These are phyloP conservation scores for Dicrurus megarhynchus DNA, from an alignment of 2,113 vertebrate genomes.

Conservation along the genomic window DNA sequence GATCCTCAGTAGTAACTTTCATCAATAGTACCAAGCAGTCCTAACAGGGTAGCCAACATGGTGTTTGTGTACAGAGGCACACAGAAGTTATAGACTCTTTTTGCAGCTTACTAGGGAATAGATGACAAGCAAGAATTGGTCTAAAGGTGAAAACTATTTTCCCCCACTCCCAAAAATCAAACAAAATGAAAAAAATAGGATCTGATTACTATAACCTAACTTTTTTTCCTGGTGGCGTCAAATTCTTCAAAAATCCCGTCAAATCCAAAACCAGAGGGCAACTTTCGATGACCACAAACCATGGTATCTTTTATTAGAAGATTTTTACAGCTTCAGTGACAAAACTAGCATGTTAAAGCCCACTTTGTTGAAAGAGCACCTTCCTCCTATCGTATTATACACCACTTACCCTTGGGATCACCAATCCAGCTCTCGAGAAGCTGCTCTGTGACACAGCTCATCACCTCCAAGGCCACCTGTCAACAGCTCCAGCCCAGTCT, in stretches of 20 bases:
- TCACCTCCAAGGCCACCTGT: not conserved
- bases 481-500: not conserved
- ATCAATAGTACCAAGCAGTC: not conserved
- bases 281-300: not conserved
- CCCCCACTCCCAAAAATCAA: not conserved
- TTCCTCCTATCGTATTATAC: not conserved
- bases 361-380: not conserved
- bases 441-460: not conserved
- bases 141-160: not conserved
- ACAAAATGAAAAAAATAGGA: not conserved
- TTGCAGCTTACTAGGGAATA: not conserved
- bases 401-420: not conserved
- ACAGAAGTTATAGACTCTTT: not conserved
- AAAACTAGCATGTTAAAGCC: not conserved
- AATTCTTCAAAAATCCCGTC: not conserved
- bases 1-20: not conserved
- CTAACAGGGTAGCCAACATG: not conserved
- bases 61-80: not conserved
- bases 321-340: not conserved
- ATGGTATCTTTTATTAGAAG: not conserved
- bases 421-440: not conserved
- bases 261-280: not conserved
- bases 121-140: not conserved
- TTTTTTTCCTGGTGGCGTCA: not conserved
- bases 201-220: not conserved